Evolutionary conservation across 2,888 invertebrate species (phyloP), one percentile per base, ranked within the genome.

Genomic region (Platypus cylindrus): DNA sequence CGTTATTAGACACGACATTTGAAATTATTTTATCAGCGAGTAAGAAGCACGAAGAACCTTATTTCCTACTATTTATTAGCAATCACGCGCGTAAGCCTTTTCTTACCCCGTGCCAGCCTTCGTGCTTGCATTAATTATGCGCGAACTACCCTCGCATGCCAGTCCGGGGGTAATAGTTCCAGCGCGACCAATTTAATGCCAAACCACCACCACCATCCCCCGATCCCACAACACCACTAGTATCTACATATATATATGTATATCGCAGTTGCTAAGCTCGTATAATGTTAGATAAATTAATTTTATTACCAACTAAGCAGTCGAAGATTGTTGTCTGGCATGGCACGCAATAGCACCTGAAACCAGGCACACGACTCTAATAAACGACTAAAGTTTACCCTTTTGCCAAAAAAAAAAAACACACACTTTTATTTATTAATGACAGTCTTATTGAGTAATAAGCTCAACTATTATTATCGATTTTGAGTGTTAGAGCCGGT

Each of bases 241-340:
- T n/a, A n/a, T n/a, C n/a, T n/a, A n/a, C n/a, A n/a, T n/a, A n/a
- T n/a, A n/a, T n/a, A n/a, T n/a, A n/a, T n/a, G n/a, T n/a, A n/a
- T n/a, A n/a, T n/a, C n/a, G n/a, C n/a, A n/a, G n/a, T n/a, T n/a
- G n/a, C n/a, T n/a, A n/a, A n/a, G 58, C 58, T 56, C 52, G 49
- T 55, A 49, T 50, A 51, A 49, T 50, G 50, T 46, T 56, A 59
- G 62, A 61, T 62, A 62, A 62, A 63, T 62, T 62, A 62, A 63
- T 63, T 63, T 62, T 60, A 61, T 61, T 60, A 59, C 59, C 57
- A 56, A 56, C 61, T 62, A 62, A 62, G 61, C 60, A 62, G 61
- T 53, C 50, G 27, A 58, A 60, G 60, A 60, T 60, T 57, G 59
- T 58, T 58, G 58, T 58, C 60, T 55, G 51, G 51, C 47, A 40